Evolutionary conservation across 2,113 vertebrate genomes (phyloP).

Genomic region (Numenius arquata): DNA sequence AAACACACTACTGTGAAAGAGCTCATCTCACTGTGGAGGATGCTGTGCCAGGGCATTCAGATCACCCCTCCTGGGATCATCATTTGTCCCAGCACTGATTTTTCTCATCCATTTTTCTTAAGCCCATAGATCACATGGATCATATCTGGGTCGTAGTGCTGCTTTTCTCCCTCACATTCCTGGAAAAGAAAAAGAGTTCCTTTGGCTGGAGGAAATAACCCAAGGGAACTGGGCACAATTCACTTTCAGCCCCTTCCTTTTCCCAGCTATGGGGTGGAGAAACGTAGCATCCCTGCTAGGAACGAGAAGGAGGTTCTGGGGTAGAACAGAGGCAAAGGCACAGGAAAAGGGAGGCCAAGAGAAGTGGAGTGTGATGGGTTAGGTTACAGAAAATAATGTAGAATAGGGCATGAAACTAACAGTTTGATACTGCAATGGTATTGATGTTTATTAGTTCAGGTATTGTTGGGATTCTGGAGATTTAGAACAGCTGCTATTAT

Average conservation of each 20-base stretch:
- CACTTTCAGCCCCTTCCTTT: not conserved
- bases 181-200: not conserved
- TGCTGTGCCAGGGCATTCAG: not conserved
- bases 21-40: not conserved
- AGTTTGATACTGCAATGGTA: not conserved
- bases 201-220: not conserved
- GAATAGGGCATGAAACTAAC: not conserved
- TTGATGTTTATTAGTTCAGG: not conserved
- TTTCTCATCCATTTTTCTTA: not conserved
- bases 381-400: not conserved
- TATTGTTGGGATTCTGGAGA: not conserved
- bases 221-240: not conserved
- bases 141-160: not conserved
- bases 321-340: not conserved
- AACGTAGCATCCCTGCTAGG: not conserved
- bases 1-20: not conserved
- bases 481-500: not conserved
- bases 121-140: not conserved
- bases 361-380: not conserved
- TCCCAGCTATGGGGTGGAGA: not conserved
- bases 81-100: not conserved
- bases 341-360: not conserved
- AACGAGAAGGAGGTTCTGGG: not conserved
- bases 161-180: not conserved
- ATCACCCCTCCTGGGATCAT: not conserved